Percentiles rank a stretch among this genome's conserved stretches.
Conservation (phyloP, 2,797 vertebrate genomes). For the Sphenopsis melanotis region DNA sequence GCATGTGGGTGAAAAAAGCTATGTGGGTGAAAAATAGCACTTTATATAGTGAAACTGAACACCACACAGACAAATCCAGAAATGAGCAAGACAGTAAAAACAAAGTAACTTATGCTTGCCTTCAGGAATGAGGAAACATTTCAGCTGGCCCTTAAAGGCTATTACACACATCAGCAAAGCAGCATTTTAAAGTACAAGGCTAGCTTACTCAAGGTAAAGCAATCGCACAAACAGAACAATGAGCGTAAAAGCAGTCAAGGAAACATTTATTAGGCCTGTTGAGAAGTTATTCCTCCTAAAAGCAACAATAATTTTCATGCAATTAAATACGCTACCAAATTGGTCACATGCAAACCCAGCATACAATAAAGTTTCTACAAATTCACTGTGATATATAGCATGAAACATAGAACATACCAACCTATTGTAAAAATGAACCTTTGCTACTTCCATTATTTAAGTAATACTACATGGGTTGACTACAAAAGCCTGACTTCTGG, state of each 20-base stretch:
- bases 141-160: background rate
- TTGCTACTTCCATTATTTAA: background rate
- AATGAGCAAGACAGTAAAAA: background rate
- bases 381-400: background rate
- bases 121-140: background rate
- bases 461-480: background rate
- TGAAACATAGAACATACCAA: background rate
- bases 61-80: background rate
- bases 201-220: background rate
- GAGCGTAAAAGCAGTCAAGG: background rate
- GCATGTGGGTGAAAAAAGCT: constrained; percentile 5
- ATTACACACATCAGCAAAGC: background rate
- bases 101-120: background rate
- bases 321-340: background rate
- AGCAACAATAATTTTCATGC: background rate
- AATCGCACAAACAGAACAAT: background rate
- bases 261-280: background rate
- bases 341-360: background rate
- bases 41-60: constrained; percentile 21
- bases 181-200: background rate
- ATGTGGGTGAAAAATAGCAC: constrained; percentile 10
- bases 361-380: background rate
- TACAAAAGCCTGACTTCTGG: background rate
- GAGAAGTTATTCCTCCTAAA: background rate
- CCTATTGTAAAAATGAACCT: background rate